Conservation (phyloP, 92 coral and sea anemone species). For the Siderastrea radians region DNA sequence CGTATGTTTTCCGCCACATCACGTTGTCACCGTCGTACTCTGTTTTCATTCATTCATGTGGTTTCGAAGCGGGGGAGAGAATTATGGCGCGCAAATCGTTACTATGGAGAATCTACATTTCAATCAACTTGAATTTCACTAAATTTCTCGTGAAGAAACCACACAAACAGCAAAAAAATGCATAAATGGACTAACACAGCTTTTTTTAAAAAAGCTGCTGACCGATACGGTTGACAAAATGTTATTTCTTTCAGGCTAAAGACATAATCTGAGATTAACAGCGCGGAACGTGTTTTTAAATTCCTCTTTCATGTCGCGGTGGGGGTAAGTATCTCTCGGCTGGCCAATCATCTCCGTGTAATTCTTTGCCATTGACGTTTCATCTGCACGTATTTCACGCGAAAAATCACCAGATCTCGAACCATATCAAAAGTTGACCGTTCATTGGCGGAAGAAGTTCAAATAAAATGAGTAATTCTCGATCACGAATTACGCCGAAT, state of each 20-base stretch:
- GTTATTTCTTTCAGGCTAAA: not conserved
- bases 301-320: not conserved
- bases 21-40: not conserved
- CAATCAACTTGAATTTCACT: not conserved
- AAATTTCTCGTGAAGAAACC: not conserved
- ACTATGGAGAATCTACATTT: not conserved
- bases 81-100: conserved; percentile 1
- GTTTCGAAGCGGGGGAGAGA: not conserved
- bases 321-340: not conserved
- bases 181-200: not conserved
- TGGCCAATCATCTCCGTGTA: conserved; percentile 16
- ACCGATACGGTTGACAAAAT: not conserved
- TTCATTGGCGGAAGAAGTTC: not conserved
- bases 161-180: too few species aligned
- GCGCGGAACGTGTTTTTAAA: not conserved
- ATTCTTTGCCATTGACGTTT: not conserved
- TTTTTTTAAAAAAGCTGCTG: too few species aligned
- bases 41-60: conserved; percentile 21
- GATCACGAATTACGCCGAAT: not conserved
- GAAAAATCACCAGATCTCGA: conserved; percentile 19
- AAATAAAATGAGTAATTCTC: not conserved
- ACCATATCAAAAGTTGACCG: not conserved
- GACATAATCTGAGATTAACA: not conserved
- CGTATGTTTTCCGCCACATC: not conserved
- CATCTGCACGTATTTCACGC: conserved; percentile 10